Percentiles rank a stretch among this genome's conserved stretches.
Evolutionary conservation across 2,797 vertebrate genomes (phyloP).

Genomic region (Glossophaga mutica): DNA sequence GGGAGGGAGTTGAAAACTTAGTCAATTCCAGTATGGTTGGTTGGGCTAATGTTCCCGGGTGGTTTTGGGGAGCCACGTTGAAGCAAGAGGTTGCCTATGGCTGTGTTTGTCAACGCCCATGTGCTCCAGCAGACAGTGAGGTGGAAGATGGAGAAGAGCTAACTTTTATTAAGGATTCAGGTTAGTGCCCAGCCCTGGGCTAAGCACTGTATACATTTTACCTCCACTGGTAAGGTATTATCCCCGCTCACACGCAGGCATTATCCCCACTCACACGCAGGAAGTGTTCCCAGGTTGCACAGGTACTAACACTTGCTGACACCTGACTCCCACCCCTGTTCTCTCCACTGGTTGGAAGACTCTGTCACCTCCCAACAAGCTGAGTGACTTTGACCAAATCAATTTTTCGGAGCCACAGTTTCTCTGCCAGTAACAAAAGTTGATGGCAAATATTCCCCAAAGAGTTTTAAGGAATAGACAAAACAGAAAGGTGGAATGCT

Average conservation of each 20-base stretch:
- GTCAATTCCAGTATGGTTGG: background rate
- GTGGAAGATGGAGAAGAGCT: background rate
- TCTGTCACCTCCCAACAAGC: background rate
- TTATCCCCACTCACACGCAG: fast-evolving
- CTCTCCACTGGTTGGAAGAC: background rate
- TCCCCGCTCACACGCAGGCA: fast-evolving
- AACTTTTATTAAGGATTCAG: background rate
- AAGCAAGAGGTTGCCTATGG: slow-evolving; percentile 1
- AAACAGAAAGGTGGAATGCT: background rate
- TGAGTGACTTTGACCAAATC: slow-evolving; percentile 6
- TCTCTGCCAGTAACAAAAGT: background rate
- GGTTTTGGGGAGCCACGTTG: background rate
- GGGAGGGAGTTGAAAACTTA: background rate
- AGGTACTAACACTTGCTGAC: no score
- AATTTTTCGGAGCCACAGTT: background rate
- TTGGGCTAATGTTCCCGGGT: background rate
- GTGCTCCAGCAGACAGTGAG: background rate
- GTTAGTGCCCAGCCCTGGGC: background rate
- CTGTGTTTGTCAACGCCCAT: background rate
- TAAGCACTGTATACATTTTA: background rate
- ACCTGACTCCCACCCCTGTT: background rate
- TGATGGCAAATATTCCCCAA: background rate
- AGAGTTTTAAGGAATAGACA: background rate
- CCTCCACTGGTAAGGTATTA: no score
- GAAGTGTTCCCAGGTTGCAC: background rate